These are phyloP conservation scores for Pseudomyrmex cubaensis DNA, from an alignment of 1,140 invertebrate species.

Conservation along the genomic window DNA sequence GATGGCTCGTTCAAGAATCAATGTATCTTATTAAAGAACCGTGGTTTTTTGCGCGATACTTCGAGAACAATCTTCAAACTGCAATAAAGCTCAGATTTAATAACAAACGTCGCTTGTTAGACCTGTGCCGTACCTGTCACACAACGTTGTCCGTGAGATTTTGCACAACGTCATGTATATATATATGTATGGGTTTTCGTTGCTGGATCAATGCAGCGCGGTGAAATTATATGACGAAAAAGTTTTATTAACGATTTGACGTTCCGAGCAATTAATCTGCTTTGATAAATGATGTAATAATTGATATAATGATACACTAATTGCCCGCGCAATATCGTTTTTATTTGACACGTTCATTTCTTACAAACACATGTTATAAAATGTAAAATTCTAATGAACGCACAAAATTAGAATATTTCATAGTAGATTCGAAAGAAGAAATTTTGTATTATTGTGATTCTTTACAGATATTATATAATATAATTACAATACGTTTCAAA, in stretches of 20 bases:
- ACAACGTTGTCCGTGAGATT: neutral
- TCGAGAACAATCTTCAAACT: too few relatives aligned
- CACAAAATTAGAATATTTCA: too few relatives aligned
- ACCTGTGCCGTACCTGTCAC: neutral
- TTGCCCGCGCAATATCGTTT: neutral
- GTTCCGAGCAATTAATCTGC: neutral
- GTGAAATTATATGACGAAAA: neutral
- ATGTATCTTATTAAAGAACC: neutral
- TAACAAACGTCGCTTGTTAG: neutral
- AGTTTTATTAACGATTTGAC: neutral
- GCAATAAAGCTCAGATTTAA: neutral
- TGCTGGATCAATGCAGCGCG: neutral
- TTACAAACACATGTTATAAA: neutral
- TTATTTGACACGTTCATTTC: neutral
- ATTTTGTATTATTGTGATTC: too few relatives aligned
- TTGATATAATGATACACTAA: neutral
- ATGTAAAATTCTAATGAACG: too few relatives aligned
- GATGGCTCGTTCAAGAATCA: neutral
- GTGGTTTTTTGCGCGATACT: too few relatives aligned
- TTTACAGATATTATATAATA: neutral
- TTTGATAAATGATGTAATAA: neutral
- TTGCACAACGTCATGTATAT: neutral
- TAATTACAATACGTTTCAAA: neutral
- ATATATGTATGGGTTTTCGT: neutral
- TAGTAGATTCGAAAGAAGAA: too few relatives aligned